phyloP scores from a whole-genome alignment of 2,888 invertebrate species.

The Diarsia dahlii region DNA sequence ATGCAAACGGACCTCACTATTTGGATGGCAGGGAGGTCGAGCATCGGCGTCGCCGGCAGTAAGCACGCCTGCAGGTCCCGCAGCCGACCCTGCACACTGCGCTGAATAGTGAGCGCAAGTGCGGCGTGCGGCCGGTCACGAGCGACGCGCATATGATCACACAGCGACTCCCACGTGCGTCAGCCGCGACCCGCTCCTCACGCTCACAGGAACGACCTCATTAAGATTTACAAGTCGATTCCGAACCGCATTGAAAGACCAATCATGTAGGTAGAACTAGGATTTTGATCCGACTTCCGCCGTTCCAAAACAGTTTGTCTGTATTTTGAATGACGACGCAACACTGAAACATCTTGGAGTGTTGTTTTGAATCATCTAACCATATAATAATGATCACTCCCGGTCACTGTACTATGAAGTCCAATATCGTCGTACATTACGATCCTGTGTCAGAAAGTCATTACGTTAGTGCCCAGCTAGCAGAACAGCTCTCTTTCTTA shows the following conservation, averaged over 20 bases:
- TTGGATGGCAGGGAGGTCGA: not conserved
- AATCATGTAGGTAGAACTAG: not conserved
- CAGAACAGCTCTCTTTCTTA: not conserved
- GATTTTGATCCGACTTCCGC: not conserved
- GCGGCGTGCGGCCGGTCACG: constrained; percentile 39
- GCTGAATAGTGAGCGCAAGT: constrained; percentile 23
- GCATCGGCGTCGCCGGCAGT: not conserved
- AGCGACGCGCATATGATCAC: not conserved
- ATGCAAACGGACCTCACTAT: not conserved
- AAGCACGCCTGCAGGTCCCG: too few species aligned
- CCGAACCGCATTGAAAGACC: not conserved
- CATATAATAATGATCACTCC: not conserved
- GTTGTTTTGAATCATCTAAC: not conserved
- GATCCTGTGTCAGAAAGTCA: not conserved
- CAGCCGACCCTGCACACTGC: not conserved
- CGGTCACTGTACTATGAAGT: not conserved
- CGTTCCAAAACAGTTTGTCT: not conserved
- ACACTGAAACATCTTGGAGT: not conserved
- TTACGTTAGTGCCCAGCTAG: not conserved
- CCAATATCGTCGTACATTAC: not conserved
- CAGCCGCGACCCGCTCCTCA: not conserved
- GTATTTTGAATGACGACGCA: not conserved
- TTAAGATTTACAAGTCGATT: not conserved
- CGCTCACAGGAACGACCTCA: not conserved
- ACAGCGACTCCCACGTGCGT: not conserved